phyloP scores from a whole-genome alignment of 2,113 vertebrate genomes.

The Sigmodon hispidus region DNA sequence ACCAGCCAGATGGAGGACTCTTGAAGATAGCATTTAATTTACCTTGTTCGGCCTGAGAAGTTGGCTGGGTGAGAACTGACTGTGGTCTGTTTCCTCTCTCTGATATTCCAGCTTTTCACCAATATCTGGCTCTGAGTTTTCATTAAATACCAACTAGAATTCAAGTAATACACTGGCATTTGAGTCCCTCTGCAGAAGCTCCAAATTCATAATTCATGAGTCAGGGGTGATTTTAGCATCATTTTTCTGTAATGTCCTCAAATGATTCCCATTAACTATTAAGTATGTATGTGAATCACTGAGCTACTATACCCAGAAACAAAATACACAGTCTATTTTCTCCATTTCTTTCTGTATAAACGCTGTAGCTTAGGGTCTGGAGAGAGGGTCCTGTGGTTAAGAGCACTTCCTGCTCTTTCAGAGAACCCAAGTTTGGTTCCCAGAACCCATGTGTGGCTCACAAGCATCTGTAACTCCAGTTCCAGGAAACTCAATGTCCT shows the following conservation, averaged over 20 bases:
- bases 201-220: accelerated
- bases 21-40: too few species aligned
- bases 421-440: not conserved
- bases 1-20: too few species aligned
- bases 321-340: accelerated
- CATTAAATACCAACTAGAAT: too few species aligned
- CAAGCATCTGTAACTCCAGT: not conserved
- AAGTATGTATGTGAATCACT: accelerated
- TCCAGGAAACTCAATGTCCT: not conserved
- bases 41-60: too few species aligned
- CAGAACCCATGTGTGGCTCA: not conserved
- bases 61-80: too few species aligned
- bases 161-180: not conserved
- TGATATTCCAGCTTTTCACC: too few species aligned
- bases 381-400: not conserved
- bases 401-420: not conserved
- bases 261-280: accelerated
- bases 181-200: accelerated
- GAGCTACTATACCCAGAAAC: too few species aligned
- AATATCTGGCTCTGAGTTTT: too few species aligned
- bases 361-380: not conserved
- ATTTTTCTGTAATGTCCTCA: too few species aligned
- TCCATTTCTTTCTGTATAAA: not conserved
- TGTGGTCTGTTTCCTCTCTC: too few species aligned
- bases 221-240: not conserved